phyloP scores from a whole-genome alignment of 2,888 invertebrate species.

The Ophonus ardosiacus region DNA sequence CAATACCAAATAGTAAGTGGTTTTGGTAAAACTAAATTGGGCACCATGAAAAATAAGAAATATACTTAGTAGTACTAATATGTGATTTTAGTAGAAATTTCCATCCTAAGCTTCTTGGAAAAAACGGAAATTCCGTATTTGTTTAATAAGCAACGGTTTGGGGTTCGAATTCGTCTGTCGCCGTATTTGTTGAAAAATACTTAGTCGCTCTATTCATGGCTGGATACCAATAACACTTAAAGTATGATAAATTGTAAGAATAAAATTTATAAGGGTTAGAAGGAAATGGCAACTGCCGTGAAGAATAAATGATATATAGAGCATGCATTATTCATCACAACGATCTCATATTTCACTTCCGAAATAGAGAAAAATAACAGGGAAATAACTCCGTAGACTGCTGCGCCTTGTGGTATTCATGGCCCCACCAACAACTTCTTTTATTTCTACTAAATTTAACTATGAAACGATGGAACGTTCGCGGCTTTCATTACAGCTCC shows the following conservation, averaged over 20 bases:
- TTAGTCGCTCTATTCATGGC: conserved; percentile 59
- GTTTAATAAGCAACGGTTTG: background rate
- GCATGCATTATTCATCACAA: conserved; percentile 82
- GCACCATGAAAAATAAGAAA: too few relatives aligned
- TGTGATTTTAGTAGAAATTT: too few relatives aligned
- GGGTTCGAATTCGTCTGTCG: background rate
- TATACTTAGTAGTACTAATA: too few relatives aligned
- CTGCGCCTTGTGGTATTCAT: conserved; percentile 42
- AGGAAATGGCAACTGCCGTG: conserved; percentile 64
- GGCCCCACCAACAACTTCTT: conserved; percentile 32
- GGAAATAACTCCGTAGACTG: conserved; percentile 57
- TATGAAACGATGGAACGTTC: background rate
- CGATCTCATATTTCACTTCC: conserved; percentile 81
- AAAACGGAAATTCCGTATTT: too few relatives aligned
- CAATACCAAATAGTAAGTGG: too few relatives aligned
- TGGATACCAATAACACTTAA: conserved; percentile 65
- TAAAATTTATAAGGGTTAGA: conserved; percentile 66
- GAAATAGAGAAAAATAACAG: conserved; percentile 74
- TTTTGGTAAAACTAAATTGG: too few relatives aligned
- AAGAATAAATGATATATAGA: conserved; percentile 77
- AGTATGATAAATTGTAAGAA: conserved; percentile 66
- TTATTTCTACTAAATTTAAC: conserved; percentile 34
- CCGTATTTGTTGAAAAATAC: conserved; percentile 28
- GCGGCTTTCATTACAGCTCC: background rate
- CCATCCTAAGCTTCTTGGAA: too few relatives aligned